Percentiles rank a stretch among this genome's conserved stretches.
Conservation (phyloP, 2,888 invertebrate genomes). For the Phragmatobia fuliginosa region DNA sequence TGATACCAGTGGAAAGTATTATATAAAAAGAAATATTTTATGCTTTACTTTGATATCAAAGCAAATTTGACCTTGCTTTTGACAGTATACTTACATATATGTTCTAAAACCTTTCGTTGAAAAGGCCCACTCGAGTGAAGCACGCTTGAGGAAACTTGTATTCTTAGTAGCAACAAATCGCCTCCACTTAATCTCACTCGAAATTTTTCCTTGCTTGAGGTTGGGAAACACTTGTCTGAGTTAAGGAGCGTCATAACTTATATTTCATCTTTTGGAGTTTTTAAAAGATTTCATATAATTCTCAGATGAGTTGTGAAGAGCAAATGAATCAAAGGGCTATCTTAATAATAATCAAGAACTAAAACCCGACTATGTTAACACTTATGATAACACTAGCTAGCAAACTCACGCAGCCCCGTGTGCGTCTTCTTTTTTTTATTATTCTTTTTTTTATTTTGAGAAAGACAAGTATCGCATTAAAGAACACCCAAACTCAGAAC, state of each 20-base stretch:
- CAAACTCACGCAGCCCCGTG: too few species aligned
- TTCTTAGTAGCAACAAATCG: slow-evolving; percentile 1
- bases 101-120: background rate
- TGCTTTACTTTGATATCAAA: background rate
- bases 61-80: background rate
- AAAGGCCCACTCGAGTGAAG: slow-evolving; percentile 1
- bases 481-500: too few species aligned
- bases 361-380: too few species aligned
- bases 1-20: background rate
- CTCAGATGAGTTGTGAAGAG: too few species aligned
- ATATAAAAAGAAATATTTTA: background rate
- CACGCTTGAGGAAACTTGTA: background rate
- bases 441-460: too few species aligned
- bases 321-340: too few species aligned
- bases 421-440: too few species aligned
- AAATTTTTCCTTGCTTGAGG: background rate
- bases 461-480: too few species aligned
- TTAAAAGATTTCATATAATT: too few species aligned
- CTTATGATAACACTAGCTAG: too few species aligned
- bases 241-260: background rate
- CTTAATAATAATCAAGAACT: too few species aligned
- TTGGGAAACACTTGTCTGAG: background rate
- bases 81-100: background rate
- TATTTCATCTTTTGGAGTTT: background rate
- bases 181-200: background rate